Evolutionary conservation across 2,797 vertebrate genomes (phyloP).

Genomic region (Hemitrygon akajei): DNA sequence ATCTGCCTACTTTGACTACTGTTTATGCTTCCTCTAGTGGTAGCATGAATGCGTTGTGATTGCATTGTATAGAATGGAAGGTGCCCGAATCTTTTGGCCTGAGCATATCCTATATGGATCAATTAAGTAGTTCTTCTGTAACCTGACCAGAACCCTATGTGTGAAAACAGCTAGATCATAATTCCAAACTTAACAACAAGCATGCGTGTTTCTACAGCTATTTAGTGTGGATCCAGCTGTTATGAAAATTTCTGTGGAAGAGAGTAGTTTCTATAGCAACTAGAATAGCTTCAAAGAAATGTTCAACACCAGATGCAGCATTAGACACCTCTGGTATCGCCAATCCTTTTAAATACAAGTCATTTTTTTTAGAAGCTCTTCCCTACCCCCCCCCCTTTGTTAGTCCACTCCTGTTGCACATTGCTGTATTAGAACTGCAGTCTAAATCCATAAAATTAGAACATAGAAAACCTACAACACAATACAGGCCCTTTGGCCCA

Average conservation of each 20-base stretch:
- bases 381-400: too few species aligned
- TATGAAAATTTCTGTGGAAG: background rate
- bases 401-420: background rate
- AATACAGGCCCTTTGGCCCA: too few species aligned
- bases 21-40: background rate
- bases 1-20: background rate
- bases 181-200: background rate
- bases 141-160: background rate
- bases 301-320: background rate
- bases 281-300: conserved; percentile 3
- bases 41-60: background rate
- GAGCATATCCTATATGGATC: background rate
- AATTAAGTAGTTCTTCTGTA: background rate
- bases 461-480: too few species aligned
- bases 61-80: background rate
- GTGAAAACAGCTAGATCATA: background rate
- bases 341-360: background rate
- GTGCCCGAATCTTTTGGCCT: background rate
- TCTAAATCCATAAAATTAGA: background rate
- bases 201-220: background rate
- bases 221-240: background rate
- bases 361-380: background rate
- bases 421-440: background rate
- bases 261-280: conserved; percentile 32
- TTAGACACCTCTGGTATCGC: background rate